Evolutionary conservation across 2,113 vertebrate species (phyloP).

Genomic region (Cromileptes altivelis): DNA sequence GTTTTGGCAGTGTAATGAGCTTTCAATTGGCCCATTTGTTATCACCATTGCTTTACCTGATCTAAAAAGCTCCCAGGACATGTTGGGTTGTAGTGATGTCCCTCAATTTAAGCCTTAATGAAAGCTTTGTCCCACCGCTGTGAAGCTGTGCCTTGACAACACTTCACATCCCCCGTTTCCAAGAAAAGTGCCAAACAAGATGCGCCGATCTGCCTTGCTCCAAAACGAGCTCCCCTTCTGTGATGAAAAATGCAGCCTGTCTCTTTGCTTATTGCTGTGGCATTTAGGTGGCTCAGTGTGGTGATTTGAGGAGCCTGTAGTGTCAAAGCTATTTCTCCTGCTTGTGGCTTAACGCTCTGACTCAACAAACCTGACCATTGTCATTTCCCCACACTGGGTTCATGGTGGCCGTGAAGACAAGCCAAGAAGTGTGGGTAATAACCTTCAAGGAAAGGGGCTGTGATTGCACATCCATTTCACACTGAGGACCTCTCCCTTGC

Average conservation of each 20-base stretch:
- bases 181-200: conserved; percentile 77
- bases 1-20: conserved; percentile 69
- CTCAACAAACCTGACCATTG: conserved; percentile 85
- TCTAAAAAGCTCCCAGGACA: conserved; percentile 73
- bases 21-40: conserved; percentile 72
- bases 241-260: conserved; percentile 80
- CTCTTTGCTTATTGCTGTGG: conserved; percentile 81
- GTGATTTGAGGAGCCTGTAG: conserved; percentile 79
- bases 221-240: conserved; percentile 79
- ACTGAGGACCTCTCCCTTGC: conserved; percentile 71
- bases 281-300: conserved; percentile 79
- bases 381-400: conserved; percentile 80
- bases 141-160: conserved; percentile 77
- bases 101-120: conserved; percentile 80
- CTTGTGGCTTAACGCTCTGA: conserved; percentile 78
- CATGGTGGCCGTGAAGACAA: conserved; percentile 76
- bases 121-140: conserved; percentile 77
- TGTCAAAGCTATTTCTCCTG: conserved; percentile 81
- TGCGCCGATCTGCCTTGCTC: conserved; percentile 50
- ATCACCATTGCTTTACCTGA: conserved; percentile 65
- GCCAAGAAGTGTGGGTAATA: conserved; percentile 81
- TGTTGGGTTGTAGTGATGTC: conserved; percentile 67
- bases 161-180: conserved; percentile 66
- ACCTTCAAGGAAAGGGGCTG: conserved; percentile 81
- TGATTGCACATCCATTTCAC: conserved; percentile 84